Base-by-base conservation (phyloP, 2,888 invertebrate species). In the Allacma fusca region DNA sequence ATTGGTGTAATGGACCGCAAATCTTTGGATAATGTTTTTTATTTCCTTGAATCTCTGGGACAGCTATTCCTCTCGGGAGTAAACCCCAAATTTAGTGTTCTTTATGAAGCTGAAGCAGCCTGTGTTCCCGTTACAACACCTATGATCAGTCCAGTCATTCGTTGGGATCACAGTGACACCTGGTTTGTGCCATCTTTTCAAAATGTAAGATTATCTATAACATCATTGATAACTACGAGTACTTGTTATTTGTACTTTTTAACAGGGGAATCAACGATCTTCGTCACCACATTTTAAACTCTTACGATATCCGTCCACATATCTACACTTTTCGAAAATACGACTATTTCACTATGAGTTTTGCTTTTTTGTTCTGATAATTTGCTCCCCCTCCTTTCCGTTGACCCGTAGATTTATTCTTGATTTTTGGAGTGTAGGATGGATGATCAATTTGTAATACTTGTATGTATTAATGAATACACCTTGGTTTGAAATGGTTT, bases 121-220 rank as follows among this genome's bases (percentile, higher is more conserved):
- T n/a, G n/a, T 95, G 0, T 95, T 91, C 87, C 97, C 97, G 0
- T 97, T 97, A 90, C 92, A 40, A 92, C 93, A 0, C 92, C 94
- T 0, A 93, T 93, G 91, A 89, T 97, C 67, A 90, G 94, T 0
- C 92, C 94, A 2, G 88, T 93, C 1, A 90, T 97, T n/a, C 91
- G 91, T 81, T 97, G 97, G 96, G 93, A 97, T 83, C 96, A 97
- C 85, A 84, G 4, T 82, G 81, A 21, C 9, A 23, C 43, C n/a
- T 78, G 75, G 71, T 5, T 19, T 21, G 78, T 80, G 1, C 40
- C 80, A 13, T 19, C 50, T 24, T 50, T 5, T 16, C 7, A 50
- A 19, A 50, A n/a, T 2, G 50, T 50, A 50, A 50, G 50, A 34
- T 34, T 34, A 34, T 34, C 9, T 9, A 34, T 34, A 9, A 34